A percentile compares a stretch with the other conserved stretches of the same genome.
Conservation (phyloP, 2,888 invertebrate species). For the Boloria euphrosyne region DNA sequence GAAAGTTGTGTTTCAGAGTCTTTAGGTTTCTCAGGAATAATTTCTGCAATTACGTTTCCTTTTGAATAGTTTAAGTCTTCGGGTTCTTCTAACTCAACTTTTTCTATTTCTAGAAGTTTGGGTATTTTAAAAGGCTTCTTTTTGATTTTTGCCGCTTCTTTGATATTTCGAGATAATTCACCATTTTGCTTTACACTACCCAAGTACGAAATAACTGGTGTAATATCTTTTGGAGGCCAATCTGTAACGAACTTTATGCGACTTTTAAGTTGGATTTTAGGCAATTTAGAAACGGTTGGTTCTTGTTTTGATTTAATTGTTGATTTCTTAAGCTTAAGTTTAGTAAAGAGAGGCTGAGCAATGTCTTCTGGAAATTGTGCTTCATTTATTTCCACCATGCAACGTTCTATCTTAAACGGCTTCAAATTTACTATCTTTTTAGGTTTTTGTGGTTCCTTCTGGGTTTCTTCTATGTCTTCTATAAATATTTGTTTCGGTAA, state of each 20-base stretch:
- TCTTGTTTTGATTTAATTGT: slow-evolving; percentile 71
- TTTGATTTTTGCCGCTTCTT: slow-evolving; percentile 85
- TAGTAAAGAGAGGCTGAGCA: slow-evolving; percentile 83
- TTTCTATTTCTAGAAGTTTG: slow-evolving; percentile 76
- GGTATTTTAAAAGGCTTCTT: slow-evolving; percentile 81
- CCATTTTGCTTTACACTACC: slow-evolving; percentile 83
- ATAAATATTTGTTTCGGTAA: not conserved
- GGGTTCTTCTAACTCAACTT: slow-evolving; percentile 78
- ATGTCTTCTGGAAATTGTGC: slow-evolving; percentile 82
- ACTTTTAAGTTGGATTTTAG: slow-evolving; percentile 87
- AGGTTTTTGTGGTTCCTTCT: slow-evolving; percentile 35
- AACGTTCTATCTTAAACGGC: slow-evolving; percentile 83
- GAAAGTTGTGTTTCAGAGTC: slow-evolving; percentile 15
- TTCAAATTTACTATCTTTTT: slow-evolving; percentile 53
- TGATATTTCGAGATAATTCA: slow-evolving; percentile 85
- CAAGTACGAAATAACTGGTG: slow-evolving; percentile 78
- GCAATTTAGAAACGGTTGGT: slow-evolving; percentile 68
- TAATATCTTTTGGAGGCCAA: slow-evolving; percentile 83
- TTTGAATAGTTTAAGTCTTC: slow-evolving; percentile 52
- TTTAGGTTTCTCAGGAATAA: slow-evolving; percentile 27
- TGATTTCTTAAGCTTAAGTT: slow-evolving; percentile 86
- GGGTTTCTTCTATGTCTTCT: slow-evolving; percentile 44
- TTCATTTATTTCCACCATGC: slow-evolving; percentile 82
- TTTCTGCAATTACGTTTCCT: slow-evolving; percentile 45
- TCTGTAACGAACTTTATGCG: slow-evolving; percentile 84